Evolutionary conservation across 1,140 invertebrate species (phyloP).

Genomic region (Drosophila nasuta): DNA sequence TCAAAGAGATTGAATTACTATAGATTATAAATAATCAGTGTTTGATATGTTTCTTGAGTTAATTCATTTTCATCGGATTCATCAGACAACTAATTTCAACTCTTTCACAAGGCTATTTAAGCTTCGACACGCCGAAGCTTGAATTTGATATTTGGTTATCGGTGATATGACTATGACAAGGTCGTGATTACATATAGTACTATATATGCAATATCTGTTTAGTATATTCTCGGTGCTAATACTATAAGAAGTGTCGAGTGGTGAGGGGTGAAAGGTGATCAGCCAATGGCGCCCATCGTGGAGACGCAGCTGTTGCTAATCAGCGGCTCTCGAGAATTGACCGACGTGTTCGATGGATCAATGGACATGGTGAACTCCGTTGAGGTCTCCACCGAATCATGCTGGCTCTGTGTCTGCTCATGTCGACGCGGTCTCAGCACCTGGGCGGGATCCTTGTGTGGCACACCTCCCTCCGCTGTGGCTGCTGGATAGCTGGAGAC

Average conservation of each 20-base stretch:
- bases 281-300: conserved; percentile 68
- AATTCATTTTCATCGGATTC: too few relatives aligned
- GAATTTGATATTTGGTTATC: conserved; percentile 18
- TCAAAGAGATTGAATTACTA: too few relatives aligned
- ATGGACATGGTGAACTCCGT: conserved; percentile 80
- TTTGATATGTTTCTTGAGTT: too few relatives aligned
- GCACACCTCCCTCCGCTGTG: conserved; percentile 60
- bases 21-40: too few relatives aligned
- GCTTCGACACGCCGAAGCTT: not conserved
- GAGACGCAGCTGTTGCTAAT: conserved; percentile 77
- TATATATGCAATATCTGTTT: not conserved
- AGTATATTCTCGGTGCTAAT: conserved; percentile 12
- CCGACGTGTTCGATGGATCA: conserved; percentile 83
- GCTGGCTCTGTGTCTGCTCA: conserved; percentile 86
- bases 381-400: conserved; percentile 83
- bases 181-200: not conserved
- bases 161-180: not conserved
- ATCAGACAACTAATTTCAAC: not conserved
- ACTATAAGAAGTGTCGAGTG: not conserved
- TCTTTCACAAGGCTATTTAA: not conserved
- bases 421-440: conserved; percentile 82
- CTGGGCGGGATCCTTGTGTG: conserved; percentile 72
- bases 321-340: conserved; percentile 80
- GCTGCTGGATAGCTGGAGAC: conserved; percentile 84
- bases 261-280: not conserved